Evolutionary conservation across 2,113 vertebrate genomes (phyloP).

Genomic region (Bos javanicus): DNA sequence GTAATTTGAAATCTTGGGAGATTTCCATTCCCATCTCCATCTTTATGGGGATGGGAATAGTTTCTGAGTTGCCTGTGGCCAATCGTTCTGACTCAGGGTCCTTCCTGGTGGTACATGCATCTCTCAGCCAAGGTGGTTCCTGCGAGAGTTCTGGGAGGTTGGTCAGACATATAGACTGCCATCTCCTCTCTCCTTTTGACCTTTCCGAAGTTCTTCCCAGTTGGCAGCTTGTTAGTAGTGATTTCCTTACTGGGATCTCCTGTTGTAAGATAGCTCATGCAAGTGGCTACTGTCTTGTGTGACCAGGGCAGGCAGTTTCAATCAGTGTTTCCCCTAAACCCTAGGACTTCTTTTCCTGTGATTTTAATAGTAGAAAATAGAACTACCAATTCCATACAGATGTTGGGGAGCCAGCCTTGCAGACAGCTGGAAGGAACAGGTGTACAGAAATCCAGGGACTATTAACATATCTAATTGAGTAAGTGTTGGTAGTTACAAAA

Average conservation of each 20-base stretch:
- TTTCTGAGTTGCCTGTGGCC: not conserved
- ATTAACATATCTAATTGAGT: conserved; percentile 77
- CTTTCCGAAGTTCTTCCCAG: not conserved
- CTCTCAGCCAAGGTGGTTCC: not conserved
- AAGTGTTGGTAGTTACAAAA: conserved; percentile 68
- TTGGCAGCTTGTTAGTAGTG: not conserved
- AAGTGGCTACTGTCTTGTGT: not conserved
- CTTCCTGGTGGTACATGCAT: not conserved
- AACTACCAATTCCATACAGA: conserved; percentile 43
- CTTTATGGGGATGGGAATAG: not conserved
- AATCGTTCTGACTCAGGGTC: not conserved
- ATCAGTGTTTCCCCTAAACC: not conserved
- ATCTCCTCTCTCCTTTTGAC: not conserved
- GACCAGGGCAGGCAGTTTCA: not conserved
- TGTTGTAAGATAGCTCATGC: not conserved
- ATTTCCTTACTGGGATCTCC: not conserved
- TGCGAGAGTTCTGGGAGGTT: not conserved
- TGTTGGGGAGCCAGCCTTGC: conserved; percentile 63
- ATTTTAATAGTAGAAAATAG: conserved; percentile 53
- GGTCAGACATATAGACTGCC: not conserved
- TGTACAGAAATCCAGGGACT: conserved; percentile 65
- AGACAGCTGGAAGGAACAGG: conserved; percentile 70
- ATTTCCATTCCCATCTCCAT: too few species aligned
- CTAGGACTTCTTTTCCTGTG: conserved; percentile 6
- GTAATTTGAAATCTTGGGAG: not conserved